A percentile compares a stretch with the other conserved stretches of the same genome.
phyloP scores from a whole-genome alignment of 2,888 invertebrate genomes.

The Ormyrus thymus region DNA sequence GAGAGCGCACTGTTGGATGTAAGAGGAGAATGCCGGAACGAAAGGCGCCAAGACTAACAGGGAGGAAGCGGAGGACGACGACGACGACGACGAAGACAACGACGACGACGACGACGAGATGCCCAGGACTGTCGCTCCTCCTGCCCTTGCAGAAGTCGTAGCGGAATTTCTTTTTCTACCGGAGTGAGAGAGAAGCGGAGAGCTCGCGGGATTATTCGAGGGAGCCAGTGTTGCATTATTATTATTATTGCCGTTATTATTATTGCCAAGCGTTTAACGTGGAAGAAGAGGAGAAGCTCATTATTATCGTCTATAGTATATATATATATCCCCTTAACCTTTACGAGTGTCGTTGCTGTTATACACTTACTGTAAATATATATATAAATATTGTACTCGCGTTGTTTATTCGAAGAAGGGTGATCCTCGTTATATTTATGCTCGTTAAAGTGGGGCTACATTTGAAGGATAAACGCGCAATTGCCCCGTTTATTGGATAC shows the following conservation, averaged over 20 bases:
- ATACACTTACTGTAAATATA: conserved; percentile 19
- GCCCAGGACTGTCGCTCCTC: not conserved
- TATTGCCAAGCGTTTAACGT: not conserved
- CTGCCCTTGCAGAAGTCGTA: not conserved
- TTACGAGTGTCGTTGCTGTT: conserved; percentile 12
- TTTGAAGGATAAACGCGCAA: conserved; percentile 11
- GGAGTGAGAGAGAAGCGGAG: too few species aligned
- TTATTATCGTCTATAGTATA: not conserved
- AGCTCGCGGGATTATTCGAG: too few species aligned
- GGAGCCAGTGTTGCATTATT: too few species aligned
- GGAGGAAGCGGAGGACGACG: conserved; percentile 22
- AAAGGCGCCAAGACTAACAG: not conserved
- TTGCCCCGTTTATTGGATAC: conserved; percentile 3
- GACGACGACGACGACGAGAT: conserved; percentile 1
- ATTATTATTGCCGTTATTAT: conserved; percentile 25
- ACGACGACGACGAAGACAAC: conserved; percentile 24
- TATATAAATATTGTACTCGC: not conserved
- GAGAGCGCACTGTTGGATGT: too few species aligned
- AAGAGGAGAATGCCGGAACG: conserved; percentile 39
- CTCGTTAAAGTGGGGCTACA: conserved; percentile 8
- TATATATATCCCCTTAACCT: not conserved
- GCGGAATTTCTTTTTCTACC: not conserved
- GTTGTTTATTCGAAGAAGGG: not conserved
- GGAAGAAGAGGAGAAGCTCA: not conserved
- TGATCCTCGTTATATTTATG: conserved; percentile 17